Evolutionary conservation across 2,113 vertebrate genomes (phyloP), one percentile per base, ranked within the genome.

Genomic region (Myrmecophaga tridactyla): DNA sequence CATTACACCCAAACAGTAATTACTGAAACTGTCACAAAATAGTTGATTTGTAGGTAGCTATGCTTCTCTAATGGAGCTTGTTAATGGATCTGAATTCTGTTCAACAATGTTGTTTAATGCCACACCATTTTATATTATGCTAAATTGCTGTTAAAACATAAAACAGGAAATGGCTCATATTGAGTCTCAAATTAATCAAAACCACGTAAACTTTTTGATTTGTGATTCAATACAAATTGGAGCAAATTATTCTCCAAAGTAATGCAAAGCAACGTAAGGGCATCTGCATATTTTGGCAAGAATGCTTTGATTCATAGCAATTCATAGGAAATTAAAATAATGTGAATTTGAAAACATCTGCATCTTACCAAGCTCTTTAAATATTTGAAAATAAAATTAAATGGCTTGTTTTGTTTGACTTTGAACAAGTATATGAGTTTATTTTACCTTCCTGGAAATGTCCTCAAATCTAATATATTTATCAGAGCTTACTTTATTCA

Each of bases 141-240:
- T 97, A 96, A 97, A 96, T 97, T 96, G 96, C 93, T 92, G 94
- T 95, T 84, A 90, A 65, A 78, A 86, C 93, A 95, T 88, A 94
- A 97, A 97, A 88, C 25, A 86, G 67, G 56, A 95, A 97, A 96
- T 43, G 92, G 90, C 76, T 90, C 90, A 41, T 85, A 87, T 25
- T 69, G 48, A 72, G 69, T 90, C 93, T 93, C 88, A 94, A 95
- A 96, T 95, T 95, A 97, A 95, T 94, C 89, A 93, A 90, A 96
- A 91, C 65, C 78, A 25, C 88, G 48, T 53, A 96, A 97, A 96
- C 93, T 95, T 96, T 96, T 93, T 97, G 92, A 97, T 95, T 96
- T 95, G 95, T 96, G 82, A 88, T 85, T 95, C 86, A 75, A 65
- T 75, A 89, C 89, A 96, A 94, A 60, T 56, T 94, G 73, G 70